Evolutionary conservation across 2,113 vertebrate species (phyloP).

Genomic region (Cynopterus brachyotis): DNA sequence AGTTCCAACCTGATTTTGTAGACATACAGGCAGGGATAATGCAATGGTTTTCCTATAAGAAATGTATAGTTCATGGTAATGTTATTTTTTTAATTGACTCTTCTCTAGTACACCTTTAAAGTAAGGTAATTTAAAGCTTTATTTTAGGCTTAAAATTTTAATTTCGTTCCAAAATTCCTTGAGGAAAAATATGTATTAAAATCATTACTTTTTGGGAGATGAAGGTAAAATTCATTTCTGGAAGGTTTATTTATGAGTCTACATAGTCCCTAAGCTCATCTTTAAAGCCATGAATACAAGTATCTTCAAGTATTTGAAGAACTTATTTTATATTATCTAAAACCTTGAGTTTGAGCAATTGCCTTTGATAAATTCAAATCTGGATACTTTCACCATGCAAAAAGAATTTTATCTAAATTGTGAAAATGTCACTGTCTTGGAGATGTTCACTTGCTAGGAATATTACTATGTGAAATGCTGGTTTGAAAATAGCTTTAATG

Average conservation of each 20-base stretch:
- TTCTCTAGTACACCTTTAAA: not conserved
- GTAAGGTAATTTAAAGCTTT: not conserved
- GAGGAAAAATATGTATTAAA: not conserved
- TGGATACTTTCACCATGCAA: not conserved
- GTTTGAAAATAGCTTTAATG: slow-evolving; percentile 27
- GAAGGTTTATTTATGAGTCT: not conserved
- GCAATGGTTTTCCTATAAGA: not conserved
- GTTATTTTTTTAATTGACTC: not conserved
- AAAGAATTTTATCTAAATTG: not conserved
- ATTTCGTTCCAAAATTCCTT: not conserved
- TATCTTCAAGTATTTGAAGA: not conserved
- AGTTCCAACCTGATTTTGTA: not conserved
- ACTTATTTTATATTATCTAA: not conserved
- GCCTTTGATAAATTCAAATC: slow-evolving; percentile 2
- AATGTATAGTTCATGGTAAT: not conserved
- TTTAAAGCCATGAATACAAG: not conserved
- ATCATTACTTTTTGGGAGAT: not conserved
- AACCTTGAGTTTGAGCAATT: slow-evolving; percentile 23
- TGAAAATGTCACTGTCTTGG: not conserved
- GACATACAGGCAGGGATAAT: not conserved
- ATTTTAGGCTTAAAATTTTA: not conserved
- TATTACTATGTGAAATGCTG: not conserved
- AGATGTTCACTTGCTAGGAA: not conserved
- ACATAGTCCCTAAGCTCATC: not conserved
- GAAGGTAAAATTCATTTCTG: not conserved